Percentiles rank a stretch among this genome's conserved stretches.
Evolutionary conservation across 2,888 invertebrate species (phyloP).

Genomic region (Pristionchus maxplancki): DNA sequence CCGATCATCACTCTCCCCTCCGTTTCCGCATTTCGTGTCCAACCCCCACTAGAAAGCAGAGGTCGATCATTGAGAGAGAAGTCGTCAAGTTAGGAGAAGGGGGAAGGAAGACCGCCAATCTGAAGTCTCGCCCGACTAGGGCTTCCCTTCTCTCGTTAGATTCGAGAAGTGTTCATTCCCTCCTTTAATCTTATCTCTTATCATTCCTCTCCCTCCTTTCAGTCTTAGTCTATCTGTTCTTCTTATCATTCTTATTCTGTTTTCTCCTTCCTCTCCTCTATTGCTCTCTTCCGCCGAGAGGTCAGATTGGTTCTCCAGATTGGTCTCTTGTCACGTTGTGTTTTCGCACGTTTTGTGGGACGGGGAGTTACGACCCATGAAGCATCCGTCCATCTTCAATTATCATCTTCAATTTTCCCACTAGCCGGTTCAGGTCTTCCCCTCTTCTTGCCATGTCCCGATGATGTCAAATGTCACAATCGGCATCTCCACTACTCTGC

Average conservation of each 20-base stretch:
- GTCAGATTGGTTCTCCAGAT: background rate
- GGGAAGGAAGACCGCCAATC: background rate
- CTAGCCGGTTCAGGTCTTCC: background rate
- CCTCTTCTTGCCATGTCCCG: constrained; percentile 8
- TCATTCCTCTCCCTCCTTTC: constrained; percentile 11
- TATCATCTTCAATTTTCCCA: too few species aligned
- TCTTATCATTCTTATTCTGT: background rate
- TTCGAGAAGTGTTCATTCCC: background rate
- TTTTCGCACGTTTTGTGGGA: background rate
- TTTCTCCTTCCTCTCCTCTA: background rate
- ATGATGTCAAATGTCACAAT: constrained; percentile 35
- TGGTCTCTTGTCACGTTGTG: background rate
- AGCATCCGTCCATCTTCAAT: too few species aligned
- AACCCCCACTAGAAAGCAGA: background rate
- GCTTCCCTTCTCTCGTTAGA: background rate
- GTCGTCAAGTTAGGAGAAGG: background rate
- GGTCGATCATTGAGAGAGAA: constrained; percentile 22
- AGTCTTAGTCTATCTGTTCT: background rate
- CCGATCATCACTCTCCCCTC: background rate
- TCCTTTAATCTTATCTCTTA: background rate
- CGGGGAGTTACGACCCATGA: background rate
- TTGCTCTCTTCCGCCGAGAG: background rate
- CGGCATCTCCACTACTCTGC: background rate
- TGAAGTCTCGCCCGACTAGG: background rate
- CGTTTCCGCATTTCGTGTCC: constrained; percentile 23